Percentiles rank a stretch among this genome's conserved stretches.
phyloP scores from a whole-genome alignment of 2,888 invertebrate species.

The Zhengitettix transpicula region DNA sequence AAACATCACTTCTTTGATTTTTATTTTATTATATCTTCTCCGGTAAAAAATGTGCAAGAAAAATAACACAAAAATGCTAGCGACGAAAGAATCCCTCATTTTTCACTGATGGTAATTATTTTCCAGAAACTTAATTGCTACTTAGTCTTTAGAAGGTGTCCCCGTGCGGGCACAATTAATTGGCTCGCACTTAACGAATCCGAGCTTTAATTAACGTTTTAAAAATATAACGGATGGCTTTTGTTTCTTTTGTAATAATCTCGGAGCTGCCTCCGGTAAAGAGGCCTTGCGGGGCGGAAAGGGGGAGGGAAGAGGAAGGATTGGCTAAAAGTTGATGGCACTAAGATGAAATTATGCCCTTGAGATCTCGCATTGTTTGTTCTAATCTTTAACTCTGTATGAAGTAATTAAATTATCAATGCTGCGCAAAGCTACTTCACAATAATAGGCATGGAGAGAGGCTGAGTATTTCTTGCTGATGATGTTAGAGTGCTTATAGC shows the following conservation, averaged over 20 bases:
- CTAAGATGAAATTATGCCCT: too few species aligned
- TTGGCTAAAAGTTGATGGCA: too few species aligned
- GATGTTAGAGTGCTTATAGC: too few species aligned
- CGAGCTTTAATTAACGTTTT: not conserved
- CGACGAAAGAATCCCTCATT: not conserved
- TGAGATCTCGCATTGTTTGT: too few species aligned
- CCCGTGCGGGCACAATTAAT: not conserved
- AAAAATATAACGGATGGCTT: not conserved
- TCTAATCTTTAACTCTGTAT: too few species aligned
- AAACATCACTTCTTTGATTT: not conserved
- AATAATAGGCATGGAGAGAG: too few species aligned
- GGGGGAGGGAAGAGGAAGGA: too few species aligned
- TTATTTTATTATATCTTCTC: not conserved
- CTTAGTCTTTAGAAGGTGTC: not conserved
- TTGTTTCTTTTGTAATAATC: not conserved
- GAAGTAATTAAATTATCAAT: too few species aligned
- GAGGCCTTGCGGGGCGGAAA: too few species aligned
- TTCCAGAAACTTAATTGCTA: not conserved
- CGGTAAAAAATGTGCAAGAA: not conserved
- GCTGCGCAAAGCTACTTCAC: too few species aligned
- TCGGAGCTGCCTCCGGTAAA: too few species aligned
- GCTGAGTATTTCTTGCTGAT: too few species aligned
- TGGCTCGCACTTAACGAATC: not conserved
- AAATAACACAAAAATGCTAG: not conserved
- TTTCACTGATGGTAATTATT: not conserved